Base-by-base conservation (phyloP, 2,888 invertebrate genomes). In the Gonocerus acuteangulatus region DNA sequence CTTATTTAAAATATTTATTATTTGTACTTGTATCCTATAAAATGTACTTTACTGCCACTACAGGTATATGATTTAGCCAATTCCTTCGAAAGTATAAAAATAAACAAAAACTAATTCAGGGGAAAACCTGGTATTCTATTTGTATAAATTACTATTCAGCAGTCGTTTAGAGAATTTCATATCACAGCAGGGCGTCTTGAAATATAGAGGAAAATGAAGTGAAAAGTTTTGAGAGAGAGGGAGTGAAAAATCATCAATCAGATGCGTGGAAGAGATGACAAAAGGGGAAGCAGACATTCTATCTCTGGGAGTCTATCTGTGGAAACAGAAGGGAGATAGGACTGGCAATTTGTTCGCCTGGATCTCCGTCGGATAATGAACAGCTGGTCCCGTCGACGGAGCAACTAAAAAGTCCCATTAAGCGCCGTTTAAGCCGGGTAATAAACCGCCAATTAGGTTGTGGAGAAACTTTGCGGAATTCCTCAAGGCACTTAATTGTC, bases 341-440 rank as follows among this genome's bases (percentile, higher is more conserved):
- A 34, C 15, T 16, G 34, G 51, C 51, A 51, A 51, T 51, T 51
- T 51, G 51, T 51, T 51, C n/a, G 19, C 27, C 27, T 27, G 21
- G 32, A 51, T 51, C 34, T 32, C 51, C 34, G 34, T 36, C 19
- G 51, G 36, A 51, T 51, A 51, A 51, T 51, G 51, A 51, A 51
- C 27, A 48, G 48, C 13, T 22, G 47, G 27, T 16, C 19, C 48
- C 47, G 49, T 6, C 15, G 51, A 16, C 16, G 44, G 44, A 56
- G 42, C 32, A 62, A 62, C 60, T 62, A 64, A 64, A 64, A 64
- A 64, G 60, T 60, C 62, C 64, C 64, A 62, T 64, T 64, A 62
- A 51, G 32, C 36, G 18, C 18, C 32, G 51, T 36, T 51, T 51
- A 51, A 51, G 51, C 32, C 15, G 13, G 32, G 36, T 51, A 51